Conservation (phyloP, 2,797 vertebrate species). For the Adelosebastes latens region DNA sequence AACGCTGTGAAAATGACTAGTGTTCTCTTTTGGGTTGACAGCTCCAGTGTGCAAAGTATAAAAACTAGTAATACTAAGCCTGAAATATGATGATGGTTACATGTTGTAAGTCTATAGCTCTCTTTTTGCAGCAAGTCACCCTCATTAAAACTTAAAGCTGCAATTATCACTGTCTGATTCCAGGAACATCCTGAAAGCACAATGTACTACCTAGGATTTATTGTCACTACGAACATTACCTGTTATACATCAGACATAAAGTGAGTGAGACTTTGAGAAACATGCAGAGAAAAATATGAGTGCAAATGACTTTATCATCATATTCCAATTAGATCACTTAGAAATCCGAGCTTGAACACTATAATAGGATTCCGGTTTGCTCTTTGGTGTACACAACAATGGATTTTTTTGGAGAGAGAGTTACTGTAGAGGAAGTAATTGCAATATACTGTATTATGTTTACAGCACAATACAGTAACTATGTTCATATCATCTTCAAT, state of each 20-base stretch:
- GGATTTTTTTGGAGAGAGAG: neutral
- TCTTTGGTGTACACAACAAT: neutral
- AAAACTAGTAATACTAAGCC: neutral
- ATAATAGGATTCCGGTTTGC: neutral
- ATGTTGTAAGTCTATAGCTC: neutral
- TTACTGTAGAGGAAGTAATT: neutral
- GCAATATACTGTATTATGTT: neutral
- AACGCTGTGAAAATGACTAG: constrained; percentile 1
- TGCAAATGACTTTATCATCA: neutral
- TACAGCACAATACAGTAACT: neutral
- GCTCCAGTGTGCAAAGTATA: neutral
- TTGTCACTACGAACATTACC: neutral
- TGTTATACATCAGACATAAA: neutral
- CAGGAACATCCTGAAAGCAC: neutral
- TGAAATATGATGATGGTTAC: constrained; percentile 3
- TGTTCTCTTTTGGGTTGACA: constrained; percentile 1
- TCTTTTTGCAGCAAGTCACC: neutral
- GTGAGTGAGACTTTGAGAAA: neutral
- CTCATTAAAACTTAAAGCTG: neutral
- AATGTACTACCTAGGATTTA: neutral
- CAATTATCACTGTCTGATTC: neutral
- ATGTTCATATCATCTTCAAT: neutral
- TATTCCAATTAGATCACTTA: neutral
- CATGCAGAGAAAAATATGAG: neutral
- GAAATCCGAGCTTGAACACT: neutral